Evolutionary conservation across 2,888 invertebrate genomes (phyloP).

Genomic region (Crioceris asparagi): DNA sequence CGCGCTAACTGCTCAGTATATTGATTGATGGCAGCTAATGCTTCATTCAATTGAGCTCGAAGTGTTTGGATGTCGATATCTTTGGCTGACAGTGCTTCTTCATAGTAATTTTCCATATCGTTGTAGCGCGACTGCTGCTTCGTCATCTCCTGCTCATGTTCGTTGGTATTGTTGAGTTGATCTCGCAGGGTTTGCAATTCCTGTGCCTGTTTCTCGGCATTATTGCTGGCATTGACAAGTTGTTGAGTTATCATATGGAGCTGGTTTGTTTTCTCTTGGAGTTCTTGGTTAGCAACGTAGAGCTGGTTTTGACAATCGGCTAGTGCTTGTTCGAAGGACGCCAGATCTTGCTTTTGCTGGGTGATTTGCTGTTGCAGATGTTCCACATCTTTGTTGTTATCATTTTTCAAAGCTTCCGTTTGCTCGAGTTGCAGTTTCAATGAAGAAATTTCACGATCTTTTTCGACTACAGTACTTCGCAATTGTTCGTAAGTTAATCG

Average conservation of each 20-base stretch:
- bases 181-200: constrained; percentile 16
- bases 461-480: constrained; percentile 15
- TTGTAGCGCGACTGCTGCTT: constrained; percentile 16
- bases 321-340: constrained; percentile 14
- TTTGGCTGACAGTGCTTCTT: constrained; percentile 27
- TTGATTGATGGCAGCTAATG: constrained; percentile 13
- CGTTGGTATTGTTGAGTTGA: constrained; percentile 11
- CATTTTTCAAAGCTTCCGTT: constrained; percentile 17
- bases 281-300: constrained; percentile 14
- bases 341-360: constrained; percentile 16
- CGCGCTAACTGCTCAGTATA: constrained; percentile 12
- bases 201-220: constrained; percentile 15
- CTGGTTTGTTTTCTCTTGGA: constrained; percentile 15
- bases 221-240: constrained; percentile 16
- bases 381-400: constrained; percentile 24
- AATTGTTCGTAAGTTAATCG: background rate
- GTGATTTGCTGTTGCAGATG: constrained; percentile 22
- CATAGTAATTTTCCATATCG: constrained; percentile 25
- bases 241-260: constrained; percentile 17
- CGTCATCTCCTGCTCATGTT: constrained; percentile 16
- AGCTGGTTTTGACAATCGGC: constrained; percentile 17
- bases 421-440: constrained; percentile 20
- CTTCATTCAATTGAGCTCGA: constrained; percentile 23
- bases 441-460: constrained; percentile 12
- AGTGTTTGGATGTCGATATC: constrained; percentile 27